These are phyloP conservation scores for Poecile montanus DNA, from an alignment of 2,797 vertebrate genomes.

Conservation along the genomic window DNA sequence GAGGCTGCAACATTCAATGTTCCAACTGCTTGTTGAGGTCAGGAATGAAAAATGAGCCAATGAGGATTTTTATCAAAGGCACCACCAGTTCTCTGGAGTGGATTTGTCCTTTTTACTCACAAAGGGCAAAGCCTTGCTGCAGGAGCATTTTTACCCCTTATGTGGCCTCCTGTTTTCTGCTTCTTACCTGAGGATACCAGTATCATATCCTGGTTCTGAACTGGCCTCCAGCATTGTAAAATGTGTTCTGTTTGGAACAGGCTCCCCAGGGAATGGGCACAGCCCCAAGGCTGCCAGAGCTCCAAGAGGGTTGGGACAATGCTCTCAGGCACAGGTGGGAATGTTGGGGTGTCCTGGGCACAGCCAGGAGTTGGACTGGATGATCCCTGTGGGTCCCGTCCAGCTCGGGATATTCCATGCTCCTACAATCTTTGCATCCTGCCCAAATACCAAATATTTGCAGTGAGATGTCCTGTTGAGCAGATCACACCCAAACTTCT, in stretches of 20 bases:
- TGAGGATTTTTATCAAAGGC: background rate
- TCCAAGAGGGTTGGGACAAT: background rate
- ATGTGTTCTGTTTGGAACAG: background rate
- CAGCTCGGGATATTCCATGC: background rate
- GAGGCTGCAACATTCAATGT: background rate
- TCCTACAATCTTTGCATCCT: background rate
- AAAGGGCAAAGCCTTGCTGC: background rate
- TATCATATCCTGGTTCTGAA: background rate
- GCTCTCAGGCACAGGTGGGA: no score
- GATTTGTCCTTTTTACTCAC: background rate
- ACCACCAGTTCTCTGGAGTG: background rate
- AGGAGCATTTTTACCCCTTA: background rate
- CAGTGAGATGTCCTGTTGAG: background rate
- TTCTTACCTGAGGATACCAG: background rate
- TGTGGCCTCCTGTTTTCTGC: background rate
- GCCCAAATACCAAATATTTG: background rate
- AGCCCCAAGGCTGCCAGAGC: background rate
- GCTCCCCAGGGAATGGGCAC: background rate
- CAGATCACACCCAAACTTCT: background rate
- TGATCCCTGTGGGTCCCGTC: background rate
- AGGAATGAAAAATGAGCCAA: background rate
- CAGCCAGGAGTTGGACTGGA: background rate
- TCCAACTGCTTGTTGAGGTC: background rate
- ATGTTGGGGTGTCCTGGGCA: background rate
- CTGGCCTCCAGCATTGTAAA: background rate